phyloP scores from a whole-genome alignment of 2,888 invertebrate genomes.

The Ectemnius lituratus region DNA sequence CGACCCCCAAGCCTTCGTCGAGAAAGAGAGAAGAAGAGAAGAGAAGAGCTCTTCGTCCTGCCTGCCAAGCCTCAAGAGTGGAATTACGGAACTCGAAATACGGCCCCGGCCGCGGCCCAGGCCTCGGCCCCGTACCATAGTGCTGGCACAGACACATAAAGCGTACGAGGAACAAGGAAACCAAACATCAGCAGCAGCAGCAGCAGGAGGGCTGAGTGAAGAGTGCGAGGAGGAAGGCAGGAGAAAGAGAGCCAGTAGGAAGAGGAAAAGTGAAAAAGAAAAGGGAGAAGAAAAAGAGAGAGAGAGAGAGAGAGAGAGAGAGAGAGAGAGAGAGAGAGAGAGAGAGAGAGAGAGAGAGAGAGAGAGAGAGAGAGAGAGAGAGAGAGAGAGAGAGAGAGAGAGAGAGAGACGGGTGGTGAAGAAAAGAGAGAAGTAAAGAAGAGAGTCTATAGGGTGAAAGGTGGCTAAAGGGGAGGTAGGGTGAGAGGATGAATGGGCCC shows the following conservation, averaged over 20 bases:
- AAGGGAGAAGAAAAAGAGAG: slow-evolving; percentile 1
- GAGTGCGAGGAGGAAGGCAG: slow-evolving; percentile 2
- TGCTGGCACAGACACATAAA: background rate
- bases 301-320: slow-evolving; percentile 4
- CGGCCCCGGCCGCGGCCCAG: no score
- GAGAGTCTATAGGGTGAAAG: slow-evolving; percentile 11
- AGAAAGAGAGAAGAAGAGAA: background rate
- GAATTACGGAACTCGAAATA: no score
- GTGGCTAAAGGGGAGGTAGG: slow-evolving; percentile 21
- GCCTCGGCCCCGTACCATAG: no score
- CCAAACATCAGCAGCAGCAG: slow-evolving; percentile 7
- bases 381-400: slow-evolving; percentile 9
- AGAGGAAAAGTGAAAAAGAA: slow-evolving; percentile 2
- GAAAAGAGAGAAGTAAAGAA: background rate
- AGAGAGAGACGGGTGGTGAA: background rate
- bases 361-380: slow-evolving; percentile 7
- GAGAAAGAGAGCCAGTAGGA: slow-evolving; percentile 17
- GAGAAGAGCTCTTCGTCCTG: background rate
- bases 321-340: background rate
- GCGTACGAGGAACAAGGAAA: background rate
- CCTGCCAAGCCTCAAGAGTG: background rate
- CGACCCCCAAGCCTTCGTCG: background rate
- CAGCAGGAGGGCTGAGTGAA: no score
- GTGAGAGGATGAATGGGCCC: slow-evolving; percentile 57
- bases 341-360: slow-evolving; percentile 2